Base-by-base conservation (phyloP, 2,888 invertebrate species). In the Chalcis sispes region DNA sequence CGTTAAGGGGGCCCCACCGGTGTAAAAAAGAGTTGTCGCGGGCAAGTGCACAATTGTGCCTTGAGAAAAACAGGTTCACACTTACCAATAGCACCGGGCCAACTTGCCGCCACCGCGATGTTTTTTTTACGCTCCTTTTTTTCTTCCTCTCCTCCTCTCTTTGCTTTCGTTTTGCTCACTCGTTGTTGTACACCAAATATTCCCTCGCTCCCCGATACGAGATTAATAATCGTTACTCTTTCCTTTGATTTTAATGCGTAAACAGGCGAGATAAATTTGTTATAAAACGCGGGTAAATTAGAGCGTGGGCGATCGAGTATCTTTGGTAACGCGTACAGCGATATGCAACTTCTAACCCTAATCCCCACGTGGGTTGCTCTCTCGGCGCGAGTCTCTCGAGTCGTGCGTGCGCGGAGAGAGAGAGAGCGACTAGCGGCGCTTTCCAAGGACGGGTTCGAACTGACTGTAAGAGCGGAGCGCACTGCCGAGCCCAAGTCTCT, bases 401-500 rank as follows among this genome's bases (percentile, higher is more conserved):
- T 23, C 36, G 25, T 46, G 46, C 13, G 10, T 58, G 10, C 74
- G 81, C 75, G 70, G 78, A 79, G 48, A 64, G 77, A 42, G 80
- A 81, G 83, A 56, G 67, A 42, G 40, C 32, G 54, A 54, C 27
- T 42, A 83, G 85, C 84, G 85, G 84, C 84, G 82, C 84, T 83
- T 86, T 84, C 88, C 86, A 87, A 88, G 87, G 88, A 88, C 87
- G 87, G 86, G 83, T 87, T 84, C 86, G 84, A 85, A 88, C 88
- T 88, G 88, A 88, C 85, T 84, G 84, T 81, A 81, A 13, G 50
- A 77, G 61, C 65, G 78, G 72, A 10, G 25, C 40, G 40, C 72
- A 52, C 36, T 50, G 65, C 50, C 65, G 56, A 50, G 66, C 66
- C 61, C 66, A 67, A 72, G 59, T 58, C 66, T 29, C 61, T 23